Base-by-base conservation (phyloP, 2,797 vertebrate genomes). In the Rhynchonycteris naso region DNA sequence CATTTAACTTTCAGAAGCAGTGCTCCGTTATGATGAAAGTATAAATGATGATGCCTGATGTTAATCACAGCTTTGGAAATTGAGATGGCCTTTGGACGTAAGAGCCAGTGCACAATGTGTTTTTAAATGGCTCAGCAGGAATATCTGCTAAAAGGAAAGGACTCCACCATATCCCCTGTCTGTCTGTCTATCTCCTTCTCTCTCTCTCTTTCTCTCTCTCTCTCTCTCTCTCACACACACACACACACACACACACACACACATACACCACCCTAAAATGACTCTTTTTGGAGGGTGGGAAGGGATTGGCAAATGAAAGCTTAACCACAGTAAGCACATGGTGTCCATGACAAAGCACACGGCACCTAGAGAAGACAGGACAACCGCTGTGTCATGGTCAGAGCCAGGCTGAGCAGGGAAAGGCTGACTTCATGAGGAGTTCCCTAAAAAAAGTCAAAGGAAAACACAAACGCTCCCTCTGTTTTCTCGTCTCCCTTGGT, bases 311-410 rank as follows among this genome's bases (percentile, higher is more conserved):
- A 74, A 63, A 78, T 38, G 47, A 63, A 52, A 28, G 5, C 56
- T 65, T 47, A 90, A 82, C 83, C 87, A 86, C 52, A 93, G 71
- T 63, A 61, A 88, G 65, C 7, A 13, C 4, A n/a, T 7, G 54
- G 69, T 86, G 84, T 87, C 78, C 5, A 2, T 87, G 74, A 95
- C 78, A 81, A 94, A 93, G 84, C 21, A 4, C 80, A 76, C 0
- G 26, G 7, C 12, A 30, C 63, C n/a, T 19, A 30, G n/a, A 58
- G 47, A 58, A 82, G 76, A 35, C 21, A 19, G 69, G 71, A 24
- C 21, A 7, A 28, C 65, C 1, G 2, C 59, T 58, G 50, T 22
- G 52, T 21, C 4, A 75, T 1, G 35, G 88, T 76, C 58, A 63
- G 91, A 15, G 22, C 33, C 1, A 9, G 68, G 15, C 38, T 10